Base-by-base conservation (phyloP, 2,113 vertebrate genomes). In the Ciconia maguari region DNA sequence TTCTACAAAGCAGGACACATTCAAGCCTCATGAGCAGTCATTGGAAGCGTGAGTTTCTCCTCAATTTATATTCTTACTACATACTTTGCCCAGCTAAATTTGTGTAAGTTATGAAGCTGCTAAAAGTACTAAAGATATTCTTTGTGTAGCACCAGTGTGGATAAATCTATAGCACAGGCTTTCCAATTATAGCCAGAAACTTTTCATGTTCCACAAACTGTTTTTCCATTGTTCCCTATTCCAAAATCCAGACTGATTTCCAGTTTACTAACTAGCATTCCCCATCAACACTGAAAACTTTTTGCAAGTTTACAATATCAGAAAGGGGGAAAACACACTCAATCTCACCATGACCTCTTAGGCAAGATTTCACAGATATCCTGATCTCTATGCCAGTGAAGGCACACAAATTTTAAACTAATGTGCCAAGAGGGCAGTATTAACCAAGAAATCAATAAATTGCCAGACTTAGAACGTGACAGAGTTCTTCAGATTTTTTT, bases 11-110 rank as follows among this genome's bases (percentile, higher is more conserved):
- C 7, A 66, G 52, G 64, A 55, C 64, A 62, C 15, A 42, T 42
- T 41, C 9, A 78, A 68, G 30, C 7, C 21, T 82, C 51, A 62
- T 42, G 7, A 70, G 18, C 13, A 84, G 22, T 29, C 51, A 44
- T 0, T 20, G 32, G 27, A 70, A 91, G 44, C 14, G 11, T 0
- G 2, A 61, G 7, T 38, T 62, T 54, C 49, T 72, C 20, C 41
- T 74, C 30, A 48, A 4, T 36, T 84, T 75, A 13, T 65, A 12
- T 20, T 48, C 10, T 61, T 71, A 54, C 22, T 36, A 68, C 1
- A 22, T n/a, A 48, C 11, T 55, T 91, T 16, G 8, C 25, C 27
- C 52, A 82, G 30, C 1, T 72, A 49, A 49, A 78, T 68, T 16
- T 89, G 34, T 65, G 7, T 54, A 60, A 69, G 20, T 10, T n/a